Percentiles rank a stretch among this genome's conserved stretches.
These are phyloP conservation scores for Ascidia mentula DNA, from an alignment of 23 tunicate genomes.

Conservation along the genomic window DNA sequence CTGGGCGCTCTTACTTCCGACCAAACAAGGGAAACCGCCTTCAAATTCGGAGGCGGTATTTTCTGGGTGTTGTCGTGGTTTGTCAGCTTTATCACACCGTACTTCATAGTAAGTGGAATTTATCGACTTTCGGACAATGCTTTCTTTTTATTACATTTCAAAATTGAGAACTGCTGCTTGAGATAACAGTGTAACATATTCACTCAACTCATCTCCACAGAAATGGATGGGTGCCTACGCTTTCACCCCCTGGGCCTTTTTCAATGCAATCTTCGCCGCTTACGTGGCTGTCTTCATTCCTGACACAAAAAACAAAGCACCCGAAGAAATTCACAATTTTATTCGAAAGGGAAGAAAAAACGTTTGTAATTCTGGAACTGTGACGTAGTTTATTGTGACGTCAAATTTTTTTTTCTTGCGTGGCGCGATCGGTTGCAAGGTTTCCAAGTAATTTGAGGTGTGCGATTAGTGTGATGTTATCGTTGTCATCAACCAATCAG, in stretches of 20 bases:
- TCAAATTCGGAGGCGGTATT: conserved; percentile 73
- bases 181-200: too few species aligned
- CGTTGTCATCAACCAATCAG: too few species aligned
- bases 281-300: conserved; percentile 57
- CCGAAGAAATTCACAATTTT: conserved; percentile 28
- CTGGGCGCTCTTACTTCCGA: conserved; percentile 77
- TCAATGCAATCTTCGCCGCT: conserved; percentile 55
- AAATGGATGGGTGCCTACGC: conserved; percentile 48
- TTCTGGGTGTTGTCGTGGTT: conserved; percentile 96
- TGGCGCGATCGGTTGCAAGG: background rate
- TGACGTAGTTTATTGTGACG: background rate
- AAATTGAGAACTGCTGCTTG: background rate
- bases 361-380: background rate
- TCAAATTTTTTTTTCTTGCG: background rate
- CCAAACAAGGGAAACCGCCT: conserved; percentile 57
- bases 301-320: conserved; percentile 46
- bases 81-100: conserved; percentile 71
- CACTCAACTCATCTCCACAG: conserved; percentile 48
- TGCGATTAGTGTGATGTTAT: too few species aligned
- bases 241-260: conserved; percentile 57
- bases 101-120: conserved; percentile 58
- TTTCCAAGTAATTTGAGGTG: too few species aligned
- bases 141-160: background rate
- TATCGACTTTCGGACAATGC: background rate
- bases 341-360: background rate